A percentile compares a stretch with the other conserved stretches of the same genome.
phyloP scores from a whole-genome alignment of 2,113 vertebrate genomes.

The Pluvianellus socialis region DNA sequence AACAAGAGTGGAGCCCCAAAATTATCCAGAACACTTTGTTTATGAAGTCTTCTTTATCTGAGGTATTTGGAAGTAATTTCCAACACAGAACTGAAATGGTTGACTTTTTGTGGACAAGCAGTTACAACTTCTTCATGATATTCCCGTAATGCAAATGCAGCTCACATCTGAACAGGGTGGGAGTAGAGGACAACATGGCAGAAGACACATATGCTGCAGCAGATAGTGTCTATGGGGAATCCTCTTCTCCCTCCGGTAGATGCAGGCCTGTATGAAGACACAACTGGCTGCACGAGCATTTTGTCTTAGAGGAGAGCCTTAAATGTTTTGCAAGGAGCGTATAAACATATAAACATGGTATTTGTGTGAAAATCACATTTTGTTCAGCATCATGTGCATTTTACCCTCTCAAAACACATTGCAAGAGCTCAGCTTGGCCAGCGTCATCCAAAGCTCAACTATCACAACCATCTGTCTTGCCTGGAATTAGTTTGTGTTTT shows the following conservation, averaged over 20 bases:
- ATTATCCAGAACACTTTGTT: not conserved
- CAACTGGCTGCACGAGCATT: not conserved
- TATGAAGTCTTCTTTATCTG: not conserved
- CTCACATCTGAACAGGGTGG: not conserved
- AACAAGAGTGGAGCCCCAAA: not conserved
- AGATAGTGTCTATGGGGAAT: not conserved
- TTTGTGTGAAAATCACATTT: not conserved
- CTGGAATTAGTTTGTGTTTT: not conserved
- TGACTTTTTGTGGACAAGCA: not conserved
- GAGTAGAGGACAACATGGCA: not conserved
- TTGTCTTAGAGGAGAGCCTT: not conserved
- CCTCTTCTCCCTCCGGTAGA: not conserved
- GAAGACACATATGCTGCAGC: not conserved
- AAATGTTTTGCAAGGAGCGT: accelerated
- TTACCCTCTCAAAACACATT: not conserved
- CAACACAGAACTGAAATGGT: not conserved
- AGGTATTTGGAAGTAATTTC: not conserved
- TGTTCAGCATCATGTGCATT: not conserved
- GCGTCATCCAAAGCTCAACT: not conserved
- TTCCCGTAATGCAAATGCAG: not conserved
- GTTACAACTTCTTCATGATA: not conserved
- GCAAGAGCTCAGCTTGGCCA: not conserved
- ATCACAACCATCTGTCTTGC: constrained; percentile 6
- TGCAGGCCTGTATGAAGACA: not conserved
- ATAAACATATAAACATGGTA: not conserved